A percentile compares a stretch with the other conserved stretches of the same genome.
Conservation (phyloP, 2,888 invertebrate species). For the Operophtera brumata region DNA sequence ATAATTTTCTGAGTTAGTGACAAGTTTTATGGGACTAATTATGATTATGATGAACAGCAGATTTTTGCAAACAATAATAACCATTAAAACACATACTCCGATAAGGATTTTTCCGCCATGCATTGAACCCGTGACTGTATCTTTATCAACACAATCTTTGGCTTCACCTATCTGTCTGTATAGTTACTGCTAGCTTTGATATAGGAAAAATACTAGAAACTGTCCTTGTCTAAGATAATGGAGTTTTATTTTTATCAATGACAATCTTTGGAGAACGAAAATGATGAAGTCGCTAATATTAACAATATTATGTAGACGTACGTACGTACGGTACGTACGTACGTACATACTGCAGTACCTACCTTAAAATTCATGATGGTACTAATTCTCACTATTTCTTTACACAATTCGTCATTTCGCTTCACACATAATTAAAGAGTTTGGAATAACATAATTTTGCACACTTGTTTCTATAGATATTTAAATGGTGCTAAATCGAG, state of each 20-base stretch:
- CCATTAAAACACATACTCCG: neutral
- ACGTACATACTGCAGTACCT: no score
- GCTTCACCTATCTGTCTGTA: constrained; percentile 16
- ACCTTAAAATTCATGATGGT: no score
- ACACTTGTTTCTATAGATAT: constrained; percentile 37
- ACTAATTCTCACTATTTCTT: no score
- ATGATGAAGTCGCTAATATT: no score
- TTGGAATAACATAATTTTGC: constrained; percentile 24
- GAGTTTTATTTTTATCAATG: neutral
- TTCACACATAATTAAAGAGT: neutral
- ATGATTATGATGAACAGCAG: neutral
- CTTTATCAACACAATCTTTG: constrained; percentile 24
- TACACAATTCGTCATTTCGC: neutral
- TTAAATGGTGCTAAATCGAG: constrained; percentile 25
- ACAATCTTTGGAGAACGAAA: no score
- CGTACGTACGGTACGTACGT: no score
- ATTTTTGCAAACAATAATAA: neutral
- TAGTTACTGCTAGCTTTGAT: neutral
- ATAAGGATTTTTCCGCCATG: constrained; percentile 34
- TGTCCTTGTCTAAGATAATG: neutral
- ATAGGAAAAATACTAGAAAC: constrained; percentile 11
- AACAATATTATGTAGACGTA: no score
- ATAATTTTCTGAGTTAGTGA: no score
- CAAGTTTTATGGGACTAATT: neutral
- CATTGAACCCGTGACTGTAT: constrained; percentile 30